Evolutionary conservation across 2,113 vertebrate genomes (phyloP).

Genomic region (Misgurnus anguillicaudatus): DNA sequence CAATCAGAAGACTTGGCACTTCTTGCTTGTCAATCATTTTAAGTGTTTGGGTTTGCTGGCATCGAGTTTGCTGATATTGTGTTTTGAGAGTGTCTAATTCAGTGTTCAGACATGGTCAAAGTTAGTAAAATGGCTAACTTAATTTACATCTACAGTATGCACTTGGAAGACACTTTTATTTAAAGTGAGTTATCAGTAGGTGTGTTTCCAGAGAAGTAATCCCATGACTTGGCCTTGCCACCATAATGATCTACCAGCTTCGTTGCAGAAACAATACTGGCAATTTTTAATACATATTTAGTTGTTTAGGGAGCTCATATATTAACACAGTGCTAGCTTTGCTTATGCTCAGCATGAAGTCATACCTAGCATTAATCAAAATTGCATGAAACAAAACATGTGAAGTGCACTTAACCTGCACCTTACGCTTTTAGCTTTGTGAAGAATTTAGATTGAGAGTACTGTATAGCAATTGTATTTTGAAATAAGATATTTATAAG

Average conservation of each 20-base stretch:
- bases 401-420: conserved; percentile 61
- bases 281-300: too few species aligned
- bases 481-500: conserved; percentile 54
- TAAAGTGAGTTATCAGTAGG: too few species aligned
- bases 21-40: background rate
- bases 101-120: background rate
- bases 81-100: background rate
- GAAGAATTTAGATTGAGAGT: conserved; percentile 22
- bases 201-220: too few species aligned
- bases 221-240: too few species aligned
- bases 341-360: background rate
- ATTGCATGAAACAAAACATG: background rate
- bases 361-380: background rate
- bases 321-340: background rate
- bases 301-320: background rate
- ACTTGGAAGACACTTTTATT: background rate
- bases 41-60: background rate
- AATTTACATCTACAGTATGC: background rate
- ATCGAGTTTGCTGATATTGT: background rate
- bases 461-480: conserved; percentile 32
- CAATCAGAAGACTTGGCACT: background rate
- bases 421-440: conserved; percentile 41
- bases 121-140: background rate
- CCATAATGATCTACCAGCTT: too few species aligned
- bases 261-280: too few species aligned